These are phyloP conservation scores for Oppia nitens DNA, from an alignment of 1,140 invertebrate species.

Conservation along the genomic window DNA sequence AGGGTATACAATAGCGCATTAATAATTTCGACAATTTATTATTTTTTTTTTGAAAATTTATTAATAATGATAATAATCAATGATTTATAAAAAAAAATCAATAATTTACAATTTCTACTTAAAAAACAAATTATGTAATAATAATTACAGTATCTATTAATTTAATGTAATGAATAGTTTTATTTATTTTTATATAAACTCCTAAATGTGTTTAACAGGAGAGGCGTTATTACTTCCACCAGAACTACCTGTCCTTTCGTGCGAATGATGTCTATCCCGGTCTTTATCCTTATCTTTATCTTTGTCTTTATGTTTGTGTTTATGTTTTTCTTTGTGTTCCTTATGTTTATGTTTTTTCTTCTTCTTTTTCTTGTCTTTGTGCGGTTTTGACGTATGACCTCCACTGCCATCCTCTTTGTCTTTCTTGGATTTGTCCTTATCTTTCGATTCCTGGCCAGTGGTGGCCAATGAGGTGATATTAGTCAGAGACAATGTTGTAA, in stretches of 20 bases:
- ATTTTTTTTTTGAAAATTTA: too few species aligned
- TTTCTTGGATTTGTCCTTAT: constrained; percentile 7
- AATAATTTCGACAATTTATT: too few species aligned
- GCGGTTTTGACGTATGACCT: constrained; percentile 17
- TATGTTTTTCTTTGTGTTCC: constrained; percentile 31
- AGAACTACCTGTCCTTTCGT: background rate
- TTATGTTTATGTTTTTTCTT: constrained; percentile 37
- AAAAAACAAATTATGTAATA: too few species aligned
- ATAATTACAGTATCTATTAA: too few species aligned
- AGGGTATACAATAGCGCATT: too few species aligned
- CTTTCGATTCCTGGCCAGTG: too few species aligned
- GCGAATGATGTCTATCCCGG: background rate
- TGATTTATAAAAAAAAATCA: too few species aligned
- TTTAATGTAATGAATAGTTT: too few species aligned
- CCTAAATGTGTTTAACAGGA: background rate
- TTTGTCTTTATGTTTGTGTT: constrained; percentile 22
- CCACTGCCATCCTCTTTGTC: constrained; percentile 10
- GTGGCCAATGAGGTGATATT: too few species aligned
- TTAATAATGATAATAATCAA: too few species aligned
- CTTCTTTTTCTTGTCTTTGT: constrained; percentile 36
- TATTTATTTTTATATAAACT: too few species aligned
- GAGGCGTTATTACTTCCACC: background rate
- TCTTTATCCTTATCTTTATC: background rate
- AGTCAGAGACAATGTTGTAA: background rate
- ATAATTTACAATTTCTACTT: too few species aligned